A percentile compares a stretch with the other conserved stretches of the same genome.
Evolutionary conservation across 2,888 invertebrate species (phyloP).

Genomic region (Scelioninae gen. 1): DNA sequence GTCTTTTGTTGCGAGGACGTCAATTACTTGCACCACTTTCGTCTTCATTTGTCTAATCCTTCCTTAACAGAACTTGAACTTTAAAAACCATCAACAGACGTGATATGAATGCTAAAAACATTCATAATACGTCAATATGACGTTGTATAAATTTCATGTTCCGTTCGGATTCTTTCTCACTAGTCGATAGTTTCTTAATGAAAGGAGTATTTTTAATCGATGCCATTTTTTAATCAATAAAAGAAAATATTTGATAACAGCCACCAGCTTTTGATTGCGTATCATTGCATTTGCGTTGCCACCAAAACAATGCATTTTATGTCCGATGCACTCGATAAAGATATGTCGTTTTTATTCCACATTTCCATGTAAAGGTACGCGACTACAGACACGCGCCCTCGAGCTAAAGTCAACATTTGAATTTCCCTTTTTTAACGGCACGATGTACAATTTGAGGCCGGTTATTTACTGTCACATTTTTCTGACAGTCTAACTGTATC

Average conservation of each 20-base stretch:
- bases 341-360: slow-evolving; percentile 15
- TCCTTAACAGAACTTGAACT: too few relatives aligned
- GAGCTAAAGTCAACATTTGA: slow-evolving; percentile 47
- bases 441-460: slow-evolving; percentile 47
- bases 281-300: background rate
- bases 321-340: slow-evolving; percentile 38
- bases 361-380: slow-evolving; percentile 28
- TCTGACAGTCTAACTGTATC: slow-evolving; percentile 42
- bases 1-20: too few relatives aligned
- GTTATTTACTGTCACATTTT: slow-evolving; percentile 57
- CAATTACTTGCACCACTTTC: too few relatives aligned
- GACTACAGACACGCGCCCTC: slow-evolving; percentile 20
- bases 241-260: slow-evolving; percentile 66
- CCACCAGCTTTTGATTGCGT: slow-evolving; percentile 24
- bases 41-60: too few relatives aligned
- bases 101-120: too few relatives aligned
- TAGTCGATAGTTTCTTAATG: slow-evolving; percentile 59
- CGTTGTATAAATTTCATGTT: background rate
- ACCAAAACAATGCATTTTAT: slow-evolving; percentile 23
- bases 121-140: too few relatives aligned
- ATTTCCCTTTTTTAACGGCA: slow-evolving; percentile 57
- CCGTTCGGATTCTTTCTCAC: slow-evolving; percentile 14
- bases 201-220: slow-evolving; percentile 67
- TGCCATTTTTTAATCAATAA: slow-evolving; percentile 67
- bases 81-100: too few relatives aligned